Conservation (phyloP, 2,888 invertebrate genomes). For the Morinoia aosen region DNA sequence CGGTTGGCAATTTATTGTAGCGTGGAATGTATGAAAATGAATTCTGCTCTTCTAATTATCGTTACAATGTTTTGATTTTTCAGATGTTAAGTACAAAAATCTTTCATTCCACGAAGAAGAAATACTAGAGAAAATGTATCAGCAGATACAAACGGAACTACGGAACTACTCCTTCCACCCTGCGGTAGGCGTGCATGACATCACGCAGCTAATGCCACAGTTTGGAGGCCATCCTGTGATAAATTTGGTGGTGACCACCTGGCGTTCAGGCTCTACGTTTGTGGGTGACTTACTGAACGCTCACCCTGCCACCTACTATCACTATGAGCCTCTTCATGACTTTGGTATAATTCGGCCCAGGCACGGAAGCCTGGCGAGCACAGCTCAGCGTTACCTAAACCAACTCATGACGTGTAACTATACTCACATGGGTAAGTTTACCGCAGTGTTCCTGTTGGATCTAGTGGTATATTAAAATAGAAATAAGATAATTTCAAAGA, state of each 20-base stretch:
- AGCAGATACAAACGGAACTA: neutral
- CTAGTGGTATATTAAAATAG: neutral
- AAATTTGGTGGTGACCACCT: conserved; percentile 87
- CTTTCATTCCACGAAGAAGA: neutral
- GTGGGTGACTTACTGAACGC: conserved; percentile 83
- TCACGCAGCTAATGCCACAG: conserved; percentile 79
- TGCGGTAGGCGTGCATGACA: neutral
- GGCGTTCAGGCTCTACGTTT: conserved; percentile 92
- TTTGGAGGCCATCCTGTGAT: conserved; percentile 81
- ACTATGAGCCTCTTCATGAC: conserved; percentile 89
- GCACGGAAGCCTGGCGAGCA: conserved; percentile 79
- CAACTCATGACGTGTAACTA: conserved; percentile 85
- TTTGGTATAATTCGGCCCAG: conserved; percentile 87
- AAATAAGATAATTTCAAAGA: too few relatives aligned
- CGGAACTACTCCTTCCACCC: neutral
- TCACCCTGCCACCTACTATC: conserved; percentile 89
- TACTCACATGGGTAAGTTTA: conserved; percentile 75
- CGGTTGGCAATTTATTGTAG: too few relatives aligned
- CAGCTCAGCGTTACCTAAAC: conserved; percentile 80
- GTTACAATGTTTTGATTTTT: neutral
- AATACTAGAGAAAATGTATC: neutral
- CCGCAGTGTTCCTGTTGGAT: neutral
- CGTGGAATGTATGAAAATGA: too few relatives aligned
- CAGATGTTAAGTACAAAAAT: neutral
- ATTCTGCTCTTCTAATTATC: too few relatives aligned